Base-by-base conservation (phyloP, 2,888 invertebrate genomes). In the Tipula helvola region DNA sequence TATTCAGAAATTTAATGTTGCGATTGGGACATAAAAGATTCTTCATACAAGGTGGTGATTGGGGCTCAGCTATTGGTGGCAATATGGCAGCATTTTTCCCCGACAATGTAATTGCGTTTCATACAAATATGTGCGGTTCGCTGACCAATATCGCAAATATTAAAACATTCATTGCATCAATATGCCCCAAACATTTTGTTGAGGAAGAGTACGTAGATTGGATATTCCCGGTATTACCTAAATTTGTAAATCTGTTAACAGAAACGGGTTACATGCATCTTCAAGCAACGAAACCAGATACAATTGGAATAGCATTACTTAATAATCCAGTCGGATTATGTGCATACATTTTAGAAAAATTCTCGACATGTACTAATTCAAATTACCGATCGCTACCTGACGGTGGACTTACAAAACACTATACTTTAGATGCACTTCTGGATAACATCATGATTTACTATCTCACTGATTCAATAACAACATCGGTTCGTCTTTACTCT, bases 331-430 rank as follows among this genome's bases (percentile, higher is more conserved):
- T 95, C 0, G 98, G 97, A 0, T 91, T 98, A 87, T 97, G 97
- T 0, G 96, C 96, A 0, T 98, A 98, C 89, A 96, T 98, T 86
- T 91, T 98, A 12, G 98, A 98, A 89, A 98, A 98, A 90, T 97
- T 97, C 91, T 94, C 93, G 89, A 94, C 89, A 5, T 96, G 91
- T 95, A 96, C 92, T 90, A 96, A 92, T 91, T 94, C 89, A 0
- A 90, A 90, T 0, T 92, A 92, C 89, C 92, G 91, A 18, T 89
- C 91, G 0, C 91, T 93, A 0, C 90, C 91, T 0, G 95, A 96
- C 89, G 96, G 96, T 0, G 95, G 95, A 2, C 91, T 96, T 0
- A 92, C 92, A 4, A 92, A 93, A 87, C 89, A 89, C 52, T 95
- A 92, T 88, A 91, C 93, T 0, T 88, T 93, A 87, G 94, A 94